phyloP scores from a whole-genome alignment of 2,888 invertebrate species.

The Nipponacmea schrenckii region DNA sequence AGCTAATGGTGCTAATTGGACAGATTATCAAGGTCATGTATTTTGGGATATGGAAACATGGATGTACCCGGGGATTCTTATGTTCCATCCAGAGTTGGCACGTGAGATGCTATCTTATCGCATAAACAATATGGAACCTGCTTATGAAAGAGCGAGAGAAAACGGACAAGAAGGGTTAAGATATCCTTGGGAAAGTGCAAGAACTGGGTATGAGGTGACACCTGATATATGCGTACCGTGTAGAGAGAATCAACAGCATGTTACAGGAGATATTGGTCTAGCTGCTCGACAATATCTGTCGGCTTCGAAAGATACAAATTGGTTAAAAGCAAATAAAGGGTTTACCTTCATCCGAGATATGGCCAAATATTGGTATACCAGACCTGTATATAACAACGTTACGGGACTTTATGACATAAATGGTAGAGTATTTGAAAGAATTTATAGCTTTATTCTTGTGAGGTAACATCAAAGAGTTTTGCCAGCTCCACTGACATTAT shows the following conservation, averaged over 20 bases:
- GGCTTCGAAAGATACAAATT: constrained; percentile 51
- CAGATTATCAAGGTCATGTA: constrained; percentile 45
- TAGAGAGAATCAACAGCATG: constrained; percentile 35
- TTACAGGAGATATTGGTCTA: constrained; percentile 59
- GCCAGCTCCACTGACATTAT: neutral
- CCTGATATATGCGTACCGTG: constrained; percentile 20
- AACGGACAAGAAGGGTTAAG: constrained; percentile 31
- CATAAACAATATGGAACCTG: constrained; percentile 21
- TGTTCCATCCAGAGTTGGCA: constrained; percentile 44
- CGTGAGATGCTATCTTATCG: constrained; percentile 40
- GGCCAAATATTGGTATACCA: constrained; percentile 52
- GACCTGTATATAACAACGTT: constrained; percentile 37
- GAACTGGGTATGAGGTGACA: constrained; percentile 38
- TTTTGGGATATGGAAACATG: too few relatives aligned
- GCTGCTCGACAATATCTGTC: constrained; percentile 57
- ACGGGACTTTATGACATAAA: constrained; percentile 50
- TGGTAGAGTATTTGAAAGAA: constrained; percentile 42
- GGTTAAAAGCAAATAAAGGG: constrained; percentile 39
- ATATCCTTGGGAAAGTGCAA: constrained; percentile 45
- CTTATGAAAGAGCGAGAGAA: constrained; percentile 31
- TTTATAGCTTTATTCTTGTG: too few relatives aligned
- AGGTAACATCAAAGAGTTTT: constrained; percentile 10
- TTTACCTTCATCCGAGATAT: constrained; percentile 52
- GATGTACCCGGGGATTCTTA: constrained; percentile 46
- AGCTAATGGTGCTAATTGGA: constrained; percentile 23